phyloP scores from a whole-genome alignment of 1,140 invertebrate genomes.

The Frieseomelitta varia region DNA sequence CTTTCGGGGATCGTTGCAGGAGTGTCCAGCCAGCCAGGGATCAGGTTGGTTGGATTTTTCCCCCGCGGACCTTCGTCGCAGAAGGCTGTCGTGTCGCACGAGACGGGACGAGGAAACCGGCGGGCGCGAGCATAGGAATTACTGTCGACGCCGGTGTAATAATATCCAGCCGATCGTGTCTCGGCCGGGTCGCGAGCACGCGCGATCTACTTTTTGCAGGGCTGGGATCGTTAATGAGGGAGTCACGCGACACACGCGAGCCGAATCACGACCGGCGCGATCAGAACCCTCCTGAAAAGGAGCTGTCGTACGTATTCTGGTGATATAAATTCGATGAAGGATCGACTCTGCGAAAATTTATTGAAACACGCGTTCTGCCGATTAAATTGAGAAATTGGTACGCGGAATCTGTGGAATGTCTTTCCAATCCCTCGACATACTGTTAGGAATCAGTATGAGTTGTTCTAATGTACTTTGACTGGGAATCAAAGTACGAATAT shows the following conservation, averaged over 20 bases:
- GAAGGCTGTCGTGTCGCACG: constrained; percentile 43
- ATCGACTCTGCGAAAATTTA: neutral
- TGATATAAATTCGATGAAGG: neutral
- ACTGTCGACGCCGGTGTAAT: constrained; percentile 44
- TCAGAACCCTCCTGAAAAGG: neutral
- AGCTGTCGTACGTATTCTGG: neutral
- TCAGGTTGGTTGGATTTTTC: constrained; percentile 15
- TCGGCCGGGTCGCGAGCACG: constrained; percentile 28
- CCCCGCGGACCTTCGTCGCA: neutral
- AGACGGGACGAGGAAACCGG: constrained; percentile 9
- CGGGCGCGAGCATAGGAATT: constrained; percentile 42
- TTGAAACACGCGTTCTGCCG: neutral
- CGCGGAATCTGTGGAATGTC: no score
- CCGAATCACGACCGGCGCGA: constrained; percentile 47
- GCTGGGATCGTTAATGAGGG: constrained; percentile 50
- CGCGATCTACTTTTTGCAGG: constrained; percentile 46
- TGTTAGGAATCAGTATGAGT: no score
- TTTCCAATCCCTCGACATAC: no score
- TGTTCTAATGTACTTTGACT: no score
- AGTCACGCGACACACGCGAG: constrained; percentile 63
- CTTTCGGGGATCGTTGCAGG: neutral
- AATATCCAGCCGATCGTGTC: constrained; percentile 54
- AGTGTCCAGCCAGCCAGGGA: neutral
- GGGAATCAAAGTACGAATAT: no score
- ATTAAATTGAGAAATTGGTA: neutral